Base-by-base conservation (phyloP, 2,113 vertebrate genomes). In the Spea multiplicata region DNA sequence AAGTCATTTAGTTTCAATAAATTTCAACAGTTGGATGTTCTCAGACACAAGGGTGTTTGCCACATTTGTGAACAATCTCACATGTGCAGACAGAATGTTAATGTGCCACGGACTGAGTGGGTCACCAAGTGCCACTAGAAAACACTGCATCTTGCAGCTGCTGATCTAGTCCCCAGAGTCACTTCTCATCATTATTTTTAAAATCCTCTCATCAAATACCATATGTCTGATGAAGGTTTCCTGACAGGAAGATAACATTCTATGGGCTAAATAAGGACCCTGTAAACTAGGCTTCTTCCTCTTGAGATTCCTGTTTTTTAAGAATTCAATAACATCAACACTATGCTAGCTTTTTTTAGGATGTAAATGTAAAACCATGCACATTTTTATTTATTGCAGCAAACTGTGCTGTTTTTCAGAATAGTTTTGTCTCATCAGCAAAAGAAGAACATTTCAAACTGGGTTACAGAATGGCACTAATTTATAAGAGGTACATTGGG, bases 181-280 rank as follows among this genome's bases (percentile, higher is more conserved):
- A 55, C 73, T 30, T 30, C 30, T 30, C 47, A 79, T 73, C 10
- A 65, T 79, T 79, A 79, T 79, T 73, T 79, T 79, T 71, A 44
- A 79, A 66, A 79, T 70, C 67, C 67, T 73, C 17, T 16, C 44
- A 66, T 49, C 77, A 67, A 70, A 79, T 79, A 73, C 53, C 77
- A 73, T 61, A 76, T 67, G 77, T 73, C 62, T 79, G 77, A 79
- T 79, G 70, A 73, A 66, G 57, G 61, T 44, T 79, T 79, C 70
- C 70, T 72, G 55, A 66, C 50, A 79, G 77, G 77, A 79, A 79
- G 77, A 79, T 49, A 79, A 79, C 77, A 79, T 73, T 73, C 77
- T 79, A 44, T 79, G 62, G 49, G 46, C 77, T 79, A 79, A 59
- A 79, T 59, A 79, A 66, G 72, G 77, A 73, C 47, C 50, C 53